phyloP scores from a whole-genome alignment of 2,888 invertebrate genomes.

The Ethmia dodecea region DNA sequence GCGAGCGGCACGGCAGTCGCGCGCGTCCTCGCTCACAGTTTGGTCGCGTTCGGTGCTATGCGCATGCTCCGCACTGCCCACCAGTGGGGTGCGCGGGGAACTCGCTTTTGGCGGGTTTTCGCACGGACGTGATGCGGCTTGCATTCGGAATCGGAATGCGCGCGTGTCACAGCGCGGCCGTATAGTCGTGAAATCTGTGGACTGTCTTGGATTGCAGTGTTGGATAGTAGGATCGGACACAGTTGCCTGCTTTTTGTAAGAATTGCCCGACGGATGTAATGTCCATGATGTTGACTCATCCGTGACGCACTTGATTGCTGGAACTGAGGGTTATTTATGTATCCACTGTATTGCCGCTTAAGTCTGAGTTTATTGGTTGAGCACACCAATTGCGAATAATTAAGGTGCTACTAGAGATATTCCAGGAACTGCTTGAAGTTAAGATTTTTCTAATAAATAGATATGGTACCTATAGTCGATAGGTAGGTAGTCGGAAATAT shows the following conservation, averaged over 20 bases:
- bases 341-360: no score
- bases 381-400: no score
- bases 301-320: slow-evolving; percentile 72
- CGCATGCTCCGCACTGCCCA: slow-evolving; percentile 27
- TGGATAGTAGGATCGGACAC: slow-evolving; percentile 62
- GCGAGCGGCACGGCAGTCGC: slow-evolving; percentile 50
- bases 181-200: slow-evolving; percentile 59
- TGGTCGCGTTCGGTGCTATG: slow-evolving; percentile 39
- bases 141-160: slow-evolving; percentile 59
- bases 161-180: slow-evolving; percentile 45
- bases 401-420: no score
- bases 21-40: slow-evolving; percentile 51
- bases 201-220: slow-evolving; percentile 74
- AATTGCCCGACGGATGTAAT: slow-evolving; percentile 61
- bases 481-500: no score
- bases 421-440: no score
- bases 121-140: slow-evolving; percentile 58
- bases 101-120: slow-evolving; percentile 72
- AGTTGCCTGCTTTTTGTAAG: slow-evolving; percentile 56
- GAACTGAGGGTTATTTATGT: slow-evolving; percentile 57
- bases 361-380: no score
- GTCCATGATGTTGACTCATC: slow-evolving; percentile 73
- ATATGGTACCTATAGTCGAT: no score
- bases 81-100: slow-evolving; percentile 46
- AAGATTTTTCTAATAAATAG: no score